These are phyloP conservation scores for Periphyllus acericola DNA, from an alignment of 2,888 invertebrate genomes.

Conservation along the genomic window DNA sequence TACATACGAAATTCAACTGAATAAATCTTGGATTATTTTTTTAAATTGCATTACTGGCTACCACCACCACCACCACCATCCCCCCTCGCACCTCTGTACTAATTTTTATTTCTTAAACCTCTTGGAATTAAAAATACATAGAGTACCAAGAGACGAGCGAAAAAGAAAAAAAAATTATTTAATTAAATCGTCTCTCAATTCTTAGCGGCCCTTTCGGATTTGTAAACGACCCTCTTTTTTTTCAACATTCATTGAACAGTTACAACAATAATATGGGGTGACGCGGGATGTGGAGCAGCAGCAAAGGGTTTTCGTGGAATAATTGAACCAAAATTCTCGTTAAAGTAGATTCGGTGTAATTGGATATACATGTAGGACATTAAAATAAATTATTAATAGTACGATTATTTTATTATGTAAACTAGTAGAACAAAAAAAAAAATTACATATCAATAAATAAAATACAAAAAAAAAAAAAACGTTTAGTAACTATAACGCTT, in stretches of 20 bases:
- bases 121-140: slow-evolving; percentile 57
- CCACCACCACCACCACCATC: neutral
- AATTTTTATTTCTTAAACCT: slow-evolving; percentile 61
- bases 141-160: neutral
- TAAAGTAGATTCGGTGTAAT: slow-evolving; percentile 44
- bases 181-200: slow-evolving; percentile 52
- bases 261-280: neutral
- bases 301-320: slow-evolving; percentile 6
- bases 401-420: slow-evolving; percentile 54
- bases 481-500: slow-evolving; percentile 50
- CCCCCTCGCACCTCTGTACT: neutral
- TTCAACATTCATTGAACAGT: neutral
- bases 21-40: slow-evolving; percentile 60
- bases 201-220: slow-evolving; percentile 41
- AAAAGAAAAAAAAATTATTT: slow-evolving; percentile 35
- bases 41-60: slow-evolving; percentile 56
- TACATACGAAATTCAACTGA: slow-evolving; percentile 26
- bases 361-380: slow-evolving; percentile 38
- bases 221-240: slow-evolving; percentile 40
- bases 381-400: slow-evolving; percentile 53
- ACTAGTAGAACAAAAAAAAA: slow-evolving; percentile 35
- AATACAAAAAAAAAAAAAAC: slow-evolving; percentile 44
- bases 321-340: slow-evolving; percentile 6
- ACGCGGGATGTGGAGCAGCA: neutral
- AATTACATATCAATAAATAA: slow-evolving; percentile 8